Percentiles rank a stretch among this genome's conserved stretches.
Conservation (phyloP, 2,797 vertebrate genomes). For the Pseudotriccus pelzelni region DNA sequence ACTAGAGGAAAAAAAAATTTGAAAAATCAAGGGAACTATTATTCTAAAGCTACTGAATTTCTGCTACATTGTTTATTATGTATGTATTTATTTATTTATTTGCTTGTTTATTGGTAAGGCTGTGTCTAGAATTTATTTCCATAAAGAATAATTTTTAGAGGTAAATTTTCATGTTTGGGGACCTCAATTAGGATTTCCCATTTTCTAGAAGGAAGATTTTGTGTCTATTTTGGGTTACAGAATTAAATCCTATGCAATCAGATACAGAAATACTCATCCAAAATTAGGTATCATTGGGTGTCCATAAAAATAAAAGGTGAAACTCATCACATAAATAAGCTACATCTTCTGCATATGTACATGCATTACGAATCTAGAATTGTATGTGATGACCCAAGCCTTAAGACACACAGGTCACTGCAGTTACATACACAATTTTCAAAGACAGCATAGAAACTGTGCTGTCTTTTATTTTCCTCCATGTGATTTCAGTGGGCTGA, state of each 20-base stretch:
- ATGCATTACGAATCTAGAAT: background rate
- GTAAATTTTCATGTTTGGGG: background rate
- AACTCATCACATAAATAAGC: background rate
- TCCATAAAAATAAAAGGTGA: background rate
- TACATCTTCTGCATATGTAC: background rate
- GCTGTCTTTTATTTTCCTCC: background rate
- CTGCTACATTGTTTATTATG: background rate
- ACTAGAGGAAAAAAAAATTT: background rate
- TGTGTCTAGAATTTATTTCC: constrained; percentile 1
- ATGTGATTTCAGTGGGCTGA: background rate
- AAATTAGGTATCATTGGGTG: background rate
- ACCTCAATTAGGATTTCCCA: background rate
- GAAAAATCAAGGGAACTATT: background rate
- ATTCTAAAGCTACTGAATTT: background rate
- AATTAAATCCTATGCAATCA: background rate
- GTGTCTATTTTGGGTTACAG: background rate
- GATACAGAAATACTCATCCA: background rate
- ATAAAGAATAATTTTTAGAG: background rate
- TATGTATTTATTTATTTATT: background rate
- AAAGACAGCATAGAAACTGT: background rate
- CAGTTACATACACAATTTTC: background rate
- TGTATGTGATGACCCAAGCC: background rate
- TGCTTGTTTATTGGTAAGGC: background rate
- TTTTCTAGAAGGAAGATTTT: background rate
- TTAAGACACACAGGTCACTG: background rate